These are phyloP conservation scores for Liodrosophila aerea DNA, from an alignment of 2,888 invertebrate species.

Conservation along the genomic window DNA sequence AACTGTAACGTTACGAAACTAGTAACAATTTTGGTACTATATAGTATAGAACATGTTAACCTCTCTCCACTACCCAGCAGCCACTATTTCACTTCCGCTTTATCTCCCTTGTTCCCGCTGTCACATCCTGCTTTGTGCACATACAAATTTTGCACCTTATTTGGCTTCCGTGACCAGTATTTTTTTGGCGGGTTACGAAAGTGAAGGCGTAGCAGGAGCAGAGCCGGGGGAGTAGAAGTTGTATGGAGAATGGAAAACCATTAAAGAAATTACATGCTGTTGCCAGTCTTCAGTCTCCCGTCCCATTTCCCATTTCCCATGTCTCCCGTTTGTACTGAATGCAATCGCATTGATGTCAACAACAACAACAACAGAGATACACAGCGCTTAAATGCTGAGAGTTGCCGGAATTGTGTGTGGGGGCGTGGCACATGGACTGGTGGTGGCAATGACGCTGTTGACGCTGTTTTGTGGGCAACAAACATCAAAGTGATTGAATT, in stretches of 20 bases:
- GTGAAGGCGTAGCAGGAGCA: too few relatives aligned
- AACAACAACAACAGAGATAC: conserved; percentile 55
- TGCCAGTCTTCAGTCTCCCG: conserved; percentile 6
- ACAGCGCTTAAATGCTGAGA: conserved; percentile 67
- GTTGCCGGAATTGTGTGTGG: conserved; percentile 9
- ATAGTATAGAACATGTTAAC: too few relatives aligned
- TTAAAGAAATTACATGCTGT: conserved; percentile 80
- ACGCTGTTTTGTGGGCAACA: conserved; percentile 72
- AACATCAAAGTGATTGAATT: conserved; percentile 80
- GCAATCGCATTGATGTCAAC: conserved; percentile 73
- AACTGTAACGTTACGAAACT: too few relatives aligned
- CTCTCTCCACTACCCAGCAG: not conserved
- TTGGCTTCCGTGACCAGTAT: conserved; percentile 54
- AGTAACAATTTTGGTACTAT: too few relatives aligned
- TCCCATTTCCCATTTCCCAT: not conserved
- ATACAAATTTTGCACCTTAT: conserved; percentile 57
- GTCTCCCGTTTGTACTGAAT: conserved; percentile 33
- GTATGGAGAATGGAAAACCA: conserved; percentile 68
- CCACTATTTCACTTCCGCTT: not conserved
- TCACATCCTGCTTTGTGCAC: not conserved
- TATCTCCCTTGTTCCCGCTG: too few relatives aligned
- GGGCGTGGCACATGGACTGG: conserved; percentile 31
- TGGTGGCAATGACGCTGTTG: conserved; percentile 25
- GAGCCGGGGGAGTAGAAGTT: conserved; percentile 20
- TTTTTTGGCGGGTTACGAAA: conserved; percentile 23